Base-by-base conservation (phyloP, 1,140 invertebrate genomes). In the Conopomorpha cramerella region DNA sequence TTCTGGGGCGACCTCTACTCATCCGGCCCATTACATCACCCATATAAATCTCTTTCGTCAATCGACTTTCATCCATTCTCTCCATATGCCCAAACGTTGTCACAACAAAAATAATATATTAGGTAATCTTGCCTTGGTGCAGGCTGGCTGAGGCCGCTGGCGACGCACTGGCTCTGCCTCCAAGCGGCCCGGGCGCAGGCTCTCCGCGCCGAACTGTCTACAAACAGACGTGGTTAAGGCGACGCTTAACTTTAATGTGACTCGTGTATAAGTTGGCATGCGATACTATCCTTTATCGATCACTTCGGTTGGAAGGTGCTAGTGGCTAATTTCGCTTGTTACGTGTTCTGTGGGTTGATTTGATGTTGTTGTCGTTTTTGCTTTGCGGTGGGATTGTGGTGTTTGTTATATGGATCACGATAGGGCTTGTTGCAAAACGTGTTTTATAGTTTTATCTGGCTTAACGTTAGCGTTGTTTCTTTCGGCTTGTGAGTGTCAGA, bases 181-280 rank as follows among this genome's bases (percentile, higher is more conserved):
- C 85, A 86, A 83, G 85, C 85, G 80, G 84, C 83, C 82, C 85
- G 82, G 79, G 79, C 84, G 74, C 83, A 81, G 80, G 80, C 84
- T 85, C 83, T 83, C 83, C 84, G 84, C 82, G 84, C 82, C 84
- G 84, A 86, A 85, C 84, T 86, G 84, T 86, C 84, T 84, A 84
- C 84, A 86, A 86, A 82, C 76, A 81, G 72, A 78, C 72, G 77
- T 76, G 77, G 68, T 79, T 79, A 79, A 76, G 64, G 65, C 58
- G 55, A 59, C 54, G 67, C 62, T 68, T 52, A 52, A 41, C 37
- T 34, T 35, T 35, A 18, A 26, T 14, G 23, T 27, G 34, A 35
- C 26, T n/a, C n/a, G n/a, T n/a, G n/a, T n/a, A n/a, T n/a, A n/a
- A n/a, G n/a, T n/a, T n/a, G n/a, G n/a, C n/a, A n/a, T n/a, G n/a